A percentile compares a stretch with the other conserved stretches of the same genome.
These are phyloP conservation scores for Lycocerus yunnanus DNA, from an alignment of 2,888 invertebrate genomes.

Conservation along the genomic window DNA sequence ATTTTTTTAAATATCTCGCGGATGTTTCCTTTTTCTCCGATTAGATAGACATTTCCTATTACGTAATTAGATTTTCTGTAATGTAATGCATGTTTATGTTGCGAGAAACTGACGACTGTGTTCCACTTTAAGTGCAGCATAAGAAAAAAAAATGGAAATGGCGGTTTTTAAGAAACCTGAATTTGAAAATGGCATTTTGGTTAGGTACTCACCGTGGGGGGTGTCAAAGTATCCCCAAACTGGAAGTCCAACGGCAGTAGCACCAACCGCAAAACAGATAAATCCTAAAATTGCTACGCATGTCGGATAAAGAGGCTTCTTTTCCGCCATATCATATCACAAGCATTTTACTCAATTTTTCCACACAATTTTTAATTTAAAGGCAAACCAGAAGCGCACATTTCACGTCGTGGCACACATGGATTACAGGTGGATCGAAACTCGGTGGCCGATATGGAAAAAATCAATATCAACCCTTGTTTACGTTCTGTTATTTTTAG, in stretches of 20 bases:
- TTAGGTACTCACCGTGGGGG: constrained; percentile 30
- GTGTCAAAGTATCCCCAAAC: constrained; percentile 85
- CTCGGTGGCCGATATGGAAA: constrained; percentile 37
- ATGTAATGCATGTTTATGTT: neutral
- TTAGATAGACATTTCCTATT: neutral
- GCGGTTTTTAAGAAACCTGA: neutral
- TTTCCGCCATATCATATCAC: constrained; percentile 62
- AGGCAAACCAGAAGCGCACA: constrained; percentile 43
- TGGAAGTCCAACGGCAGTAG: constrained; percentile 81
- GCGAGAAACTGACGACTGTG: neutral
- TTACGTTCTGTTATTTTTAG: neutral
- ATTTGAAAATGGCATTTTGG: neutral
- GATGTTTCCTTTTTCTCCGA: neutral
- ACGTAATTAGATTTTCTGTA: neutral
- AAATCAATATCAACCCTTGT: constrained; percentile 38
- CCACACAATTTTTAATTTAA: constrained; percentile 38
- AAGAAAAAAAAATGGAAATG: neutral
- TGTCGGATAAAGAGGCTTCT: constrained; percentile 70
- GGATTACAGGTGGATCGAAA: constrained; percentile 5
- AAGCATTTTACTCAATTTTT: constrained; percentile 21
- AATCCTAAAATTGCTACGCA: constrained; percentile 73
- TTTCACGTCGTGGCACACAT: constrained; percentile 43
- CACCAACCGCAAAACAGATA: constrained; percentile 79
- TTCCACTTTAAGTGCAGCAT: neutral
- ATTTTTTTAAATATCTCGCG: neutral